Evolutionary conservation across 2,888 invertebrate genomes (phyloP).

Genomic region (Unio delphinus): DNA sequence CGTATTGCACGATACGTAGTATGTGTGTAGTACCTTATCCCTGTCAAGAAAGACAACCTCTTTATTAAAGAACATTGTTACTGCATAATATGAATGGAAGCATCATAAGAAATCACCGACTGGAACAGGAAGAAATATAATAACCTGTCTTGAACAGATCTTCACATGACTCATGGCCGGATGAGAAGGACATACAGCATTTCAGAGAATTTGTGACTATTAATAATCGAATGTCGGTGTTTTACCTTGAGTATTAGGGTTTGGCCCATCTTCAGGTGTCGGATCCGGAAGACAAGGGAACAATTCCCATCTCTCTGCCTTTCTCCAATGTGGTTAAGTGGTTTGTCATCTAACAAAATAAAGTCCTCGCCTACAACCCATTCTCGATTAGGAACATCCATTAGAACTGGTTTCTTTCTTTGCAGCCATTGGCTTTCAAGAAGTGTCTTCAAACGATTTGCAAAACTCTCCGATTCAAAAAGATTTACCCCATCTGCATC

Average conservation of each 20-base stretch:
- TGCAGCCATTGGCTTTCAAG: slow-evolving; percentile 7
- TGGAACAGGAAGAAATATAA: too few relatives aligned
- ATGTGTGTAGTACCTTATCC: too few relatives aligned
- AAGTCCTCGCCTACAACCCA: slow-evolving; percentile 49
- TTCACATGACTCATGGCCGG: too few relatives aligned
- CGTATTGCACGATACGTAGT: too few relatives aligned
- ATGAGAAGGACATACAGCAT: not conserved
- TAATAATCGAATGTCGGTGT: not conserved
- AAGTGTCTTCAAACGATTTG: slow-evolving; percentile 3
- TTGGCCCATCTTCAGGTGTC: slow-evolving; percentile 11
- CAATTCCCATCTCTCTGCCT: slow-evolving; percentile 24
- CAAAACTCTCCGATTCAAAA: too few relatives aligned
- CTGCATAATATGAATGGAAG: too few relatives aligned
- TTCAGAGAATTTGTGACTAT: not conserved
- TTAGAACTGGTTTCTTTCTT: slow-evolving; percentile 3
- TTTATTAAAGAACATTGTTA: too few relatives aligned
- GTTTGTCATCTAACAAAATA: slow-evolving; percentile 37
- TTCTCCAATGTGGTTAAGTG: slow-evolving; percentile 26
- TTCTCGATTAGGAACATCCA: slow-evolving; percentile 36
- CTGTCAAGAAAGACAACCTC: too few relatives aligned
- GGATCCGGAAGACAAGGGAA: slow-evolving; percentile 36
- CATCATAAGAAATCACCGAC: too few relatives aligned
- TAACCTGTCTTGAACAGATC: too few relatives aligned
- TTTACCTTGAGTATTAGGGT: slow-evolving; percentile 36
- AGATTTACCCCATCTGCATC: too few relatives aligned